Evolutionary conservation across 2,888 invertebrate genomes (phyloP), one percentile per base, ranked within the genome.

Genomic region (Tiliacea citrago): DNA sequence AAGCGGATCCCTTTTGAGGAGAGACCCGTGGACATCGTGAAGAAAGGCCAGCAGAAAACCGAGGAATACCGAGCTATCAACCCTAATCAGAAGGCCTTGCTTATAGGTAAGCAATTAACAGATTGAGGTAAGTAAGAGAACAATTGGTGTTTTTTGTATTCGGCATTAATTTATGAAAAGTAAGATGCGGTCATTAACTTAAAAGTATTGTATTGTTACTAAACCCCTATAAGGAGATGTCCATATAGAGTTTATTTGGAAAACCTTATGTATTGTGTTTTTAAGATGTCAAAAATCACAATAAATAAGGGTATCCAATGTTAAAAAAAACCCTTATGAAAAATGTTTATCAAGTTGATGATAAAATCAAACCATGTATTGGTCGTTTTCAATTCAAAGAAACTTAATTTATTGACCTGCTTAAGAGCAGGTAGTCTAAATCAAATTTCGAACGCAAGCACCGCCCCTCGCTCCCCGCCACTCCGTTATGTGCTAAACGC

Each of bases 1-100:
- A 97, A 97, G 83, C 78, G 88, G 13, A 89, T 96, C 7, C 86
- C 92, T 0, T 95, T 91, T 81, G 94, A 94, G 73, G 94, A 96
- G 81, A 89, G 88, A 9, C 8, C 85, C 2, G 90, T 96, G 13
- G 95, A 96, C 86, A 95, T 96, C 73, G 89, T 94, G 29, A 90
- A 91, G 61, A 83, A 90, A 29, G 89, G 87, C 45, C 78, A 86
- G 6, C 96, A 96, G 65, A 86, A 91, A 39, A 92, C 92, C 0
- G 92, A 94, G 6, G 84, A 94, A 73, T 96, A 90, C 79, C 90
- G 92, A 39, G 88, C 87, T 45, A 91, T 96, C 81, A 95, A 95
- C 84, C 96, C 96, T 0, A 90, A 95, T 58, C 95, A 95, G 82
- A 96, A 96, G 86, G 95, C 95, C 1, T 88, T 96, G 29, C 69